Base-by-base conservation (phyloP, 2,113 vertebrate genomes). In the Malurus cyaneus region DNA sequence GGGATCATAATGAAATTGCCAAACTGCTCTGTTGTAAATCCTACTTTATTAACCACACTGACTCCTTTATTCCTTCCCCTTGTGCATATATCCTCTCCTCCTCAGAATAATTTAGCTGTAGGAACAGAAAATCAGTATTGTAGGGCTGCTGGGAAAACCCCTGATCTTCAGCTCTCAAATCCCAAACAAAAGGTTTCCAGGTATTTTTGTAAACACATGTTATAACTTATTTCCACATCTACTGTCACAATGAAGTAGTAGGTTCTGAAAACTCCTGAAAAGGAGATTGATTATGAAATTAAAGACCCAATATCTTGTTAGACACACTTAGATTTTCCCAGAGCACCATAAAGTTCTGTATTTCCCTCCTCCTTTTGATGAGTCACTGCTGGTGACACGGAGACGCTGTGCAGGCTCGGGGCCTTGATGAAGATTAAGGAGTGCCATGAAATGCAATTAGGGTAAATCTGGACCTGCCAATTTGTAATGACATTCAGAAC, bases 361-460 rank as follows among this genome's bases (percentile, higher is more conserved):
- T 92, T 90, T 70, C 67, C 47, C 47, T 88, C 66, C 66, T 80
- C 8, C 81, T 86, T 54, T 36, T 61, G 86, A 64, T 95, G 96
- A 95, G 72, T 96, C 95, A 96, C 80, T 71, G 86, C 86, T 83
- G 47, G 73, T 83, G 76, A 84, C 72, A 92, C 3, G 0, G 9
- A 95, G 87, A 94, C 74, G n/a, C 44, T 86, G 94, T 49, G 67
- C 91, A 96, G 95, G 78, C 91, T 32, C 6, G 17, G 18, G 52
- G 71, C 23, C 92, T 83, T 80, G 4, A 90, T 56, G 67, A 67
- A 94, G 96, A 95, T 86, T 66, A 92, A 94, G 67, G 6, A 80
- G 64, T 34, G 88, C 77, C 59, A 70, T 28, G 92, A 93, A 91
- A 92, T 56, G 36, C 80, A 94, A 86, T 95, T 95, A 92, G 88